Percentiles rank a stretch among this genome's conserved stretches.
Evolutionary conservation across 1,140 invertebrate species (phyloP).

Genomic region (Caligus rogercresseyi): DNA sequence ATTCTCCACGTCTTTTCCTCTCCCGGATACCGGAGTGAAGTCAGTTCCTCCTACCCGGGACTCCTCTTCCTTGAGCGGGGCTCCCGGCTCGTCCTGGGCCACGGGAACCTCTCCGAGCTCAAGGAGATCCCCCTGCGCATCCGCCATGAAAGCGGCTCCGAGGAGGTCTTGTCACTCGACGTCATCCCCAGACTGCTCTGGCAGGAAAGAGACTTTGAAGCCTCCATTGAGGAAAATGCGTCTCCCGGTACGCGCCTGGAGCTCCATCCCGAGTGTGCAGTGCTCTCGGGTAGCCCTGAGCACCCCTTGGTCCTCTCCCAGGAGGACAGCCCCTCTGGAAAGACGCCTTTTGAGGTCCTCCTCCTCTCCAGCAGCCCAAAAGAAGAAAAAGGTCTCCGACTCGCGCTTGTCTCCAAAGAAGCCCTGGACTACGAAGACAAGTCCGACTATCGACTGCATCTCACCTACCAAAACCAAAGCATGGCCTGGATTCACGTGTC

Average conservation of each 20-base stretch:
- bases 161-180: background rate
- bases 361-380: too few relatives aligned
- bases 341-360: slow-evolving; percentile 2
- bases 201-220: background rate
- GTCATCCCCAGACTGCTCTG: background rate
- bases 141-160: background rate
- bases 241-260: background rate
- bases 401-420: background rate
- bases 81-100: background rate
- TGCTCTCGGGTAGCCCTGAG: background rate
- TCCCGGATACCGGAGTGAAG: background rate
- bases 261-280: background rate
- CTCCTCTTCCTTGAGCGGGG: background rate
- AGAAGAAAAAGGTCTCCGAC: background rate
- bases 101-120: background rate
- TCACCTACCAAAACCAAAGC: slow-evolving; percentile 29
- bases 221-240: background rate
- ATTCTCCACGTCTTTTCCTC: background rate
- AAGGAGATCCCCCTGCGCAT: background rate
- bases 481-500: slow-evolving; percentile 45
- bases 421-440: background rate
- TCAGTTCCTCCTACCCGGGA: background rate
- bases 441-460: background rate
- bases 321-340: too few relatives aligned
- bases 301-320: background rate